phyloP scores from a whole-genome alignment of 1,140 invertebrate species.

The Dinoponera quadriceps region DNA sequence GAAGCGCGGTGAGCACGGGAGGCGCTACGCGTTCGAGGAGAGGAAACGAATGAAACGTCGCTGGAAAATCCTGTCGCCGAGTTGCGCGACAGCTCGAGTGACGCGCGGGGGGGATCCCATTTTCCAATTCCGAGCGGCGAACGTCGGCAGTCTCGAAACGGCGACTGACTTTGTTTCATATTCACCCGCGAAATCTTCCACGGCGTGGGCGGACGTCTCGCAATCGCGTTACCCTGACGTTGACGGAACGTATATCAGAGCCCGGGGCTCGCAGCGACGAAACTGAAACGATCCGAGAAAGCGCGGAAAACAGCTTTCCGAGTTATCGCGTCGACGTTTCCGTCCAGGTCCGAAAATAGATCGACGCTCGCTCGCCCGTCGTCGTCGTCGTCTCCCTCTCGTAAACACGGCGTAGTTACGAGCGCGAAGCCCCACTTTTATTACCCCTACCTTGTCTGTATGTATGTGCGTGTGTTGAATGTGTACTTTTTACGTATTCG shows the following conservation, averaged over 20 bases:
- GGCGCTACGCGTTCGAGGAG: conserved; percentile 47
- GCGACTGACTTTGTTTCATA: conserved; percentile 56
- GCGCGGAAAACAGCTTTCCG: conserved; percentile 15
- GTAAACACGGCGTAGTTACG: conserved; percentile 24
- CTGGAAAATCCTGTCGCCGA: conserved; percentile 46
- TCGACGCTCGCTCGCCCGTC: not conserved
- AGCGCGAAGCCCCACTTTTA: conserved; percentile 33
- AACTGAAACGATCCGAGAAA: not conserved
- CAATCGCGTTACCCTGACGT: conserved; percentile 9
- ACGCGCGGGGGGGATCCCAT: conserved; percentile 32
- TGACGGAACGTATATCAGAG: not conserved
- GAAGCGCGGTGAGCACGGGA: not conserved
- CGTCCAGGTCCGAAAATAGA: conserved; percentile 40
- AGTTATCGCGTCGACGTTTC: conserved; percentile 18
- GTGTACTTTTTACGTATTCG: conserved; percentile 39
- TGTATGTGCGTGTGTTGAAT: too few relatives aligned
- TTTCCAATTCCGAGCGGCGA: conserved; percentile 46
- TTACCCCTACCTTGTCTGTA: not conserved
- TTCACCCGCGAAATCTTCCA: conserved; percentile 22
- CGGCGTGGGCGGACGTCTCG: not conserved
- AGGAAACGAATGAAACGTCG: conserved; percentile 30
- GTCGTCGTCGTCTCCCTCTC: not conserved
- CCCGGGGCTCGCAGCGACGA: not conserved
- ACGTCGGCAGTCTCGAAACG: conserved; percentile 14
- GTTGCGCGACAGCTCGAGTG: conserved; percentile 39